Percentiles rank a stretch among this genome's conserved stretches.
These are phyloP conservation scores for Itoplectis maculator DNA, from an alignment of 2,888 invertebrate genomes.

Conservation along the genomic window DNA sequence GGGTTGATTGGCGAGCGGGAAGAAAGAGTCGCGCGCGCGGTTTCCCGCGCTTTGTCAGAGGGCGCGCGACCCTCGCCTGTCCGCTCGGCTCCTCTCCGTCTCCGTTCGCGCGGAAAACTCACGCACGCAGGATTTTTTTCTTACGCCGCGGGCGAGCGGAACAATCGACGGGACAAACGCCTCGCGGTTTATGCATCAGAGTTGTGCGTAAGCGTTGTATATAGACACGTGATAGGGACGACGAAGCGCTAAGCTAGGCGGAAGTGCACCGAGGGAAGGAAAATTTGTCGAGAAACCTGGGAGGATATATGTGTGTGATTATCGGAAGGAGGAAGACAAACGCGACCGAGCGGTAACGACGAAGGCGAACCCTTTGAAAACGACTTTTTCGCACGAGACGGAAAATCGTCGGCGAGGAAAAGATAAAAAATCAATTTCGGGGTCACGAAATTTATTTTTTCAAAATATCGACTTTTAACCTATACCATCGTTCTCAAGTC, in stretches of 20 bases:
- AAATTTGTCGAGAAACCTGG: slow-evolving; percentile 14
- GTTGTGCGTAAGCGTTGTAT: too few relatives aligned
- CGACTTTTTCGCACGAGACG: too few relatives aligned
- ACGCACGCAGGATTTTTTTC: slow-evolving; percentile 53
- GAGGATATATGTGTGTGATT: not conserved
- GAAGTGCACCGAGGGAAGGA: slow-evolving; percentile 54
- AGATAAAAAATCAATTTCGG: slow-evolving; percentile 4
- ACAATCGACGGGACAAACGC: slow-evolving; percentile 35
- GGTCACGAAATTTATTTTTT: not conserved
- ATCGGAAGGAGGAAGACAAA: slow-evolving; percentile 46
- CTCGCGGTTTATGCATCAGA: slow-evolving; percentile 29
- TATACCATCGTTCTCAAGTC: too few relatives aligned
- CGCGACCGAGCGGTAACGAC: slow-evolving; percentile 14
- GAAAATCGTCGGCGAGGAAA: slow-evolving; percentile 7
- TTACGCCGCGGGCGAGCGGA: slow-evolving; percentile 51
- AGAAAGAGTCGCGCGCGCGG: slow-evolving; percentile 2
- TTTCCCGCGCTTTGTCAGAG: not conserved
- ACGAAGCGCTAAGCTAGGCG: slow-evolving; percentile 48
- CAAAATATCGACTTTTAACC: not conserved
- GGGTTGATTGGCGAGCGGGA: not conserved
- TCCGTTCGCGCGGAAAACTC: slow-evolving; percentile 61
- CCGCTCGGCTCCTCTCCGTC: not conserved
- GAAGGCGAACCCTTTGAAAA: not conserved
- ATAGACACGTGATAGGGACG: not conserved
- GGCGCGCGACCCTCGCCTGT: not conserved